Conservation (phyloP, 2,797 vertebrate genomes). For the Acanthiza pusilla region DNA sequence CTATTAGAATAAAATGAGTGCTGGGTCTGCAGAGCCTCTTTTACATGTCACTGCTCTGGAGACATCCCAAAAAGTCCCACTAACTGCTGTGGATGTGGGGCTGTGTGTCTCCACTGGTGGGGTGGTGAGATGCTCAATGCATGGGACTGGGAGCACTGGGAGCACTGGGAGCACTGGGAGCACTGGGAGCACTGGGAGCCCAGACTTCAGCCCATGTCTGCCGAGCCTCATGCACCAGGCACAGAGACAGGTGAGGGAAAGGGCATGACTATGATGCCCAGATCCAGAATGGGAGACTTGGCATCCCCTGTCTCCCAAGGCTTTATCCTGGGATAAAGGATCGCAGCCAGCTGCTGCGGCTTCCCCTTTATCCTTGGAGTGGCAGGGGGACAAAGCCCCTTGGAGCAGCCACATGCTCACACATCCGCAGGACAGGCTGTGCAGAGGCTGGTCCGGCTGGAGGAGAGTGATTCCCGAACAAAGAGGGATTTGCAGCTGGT, state of each 20-base stretch:
- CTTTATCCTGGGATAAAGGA: background rate
- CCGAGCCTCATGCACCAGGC: background rate
- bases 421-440: background rate
- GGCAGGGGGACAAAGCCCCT: background rate
- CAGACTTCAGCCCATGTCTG: background rate
- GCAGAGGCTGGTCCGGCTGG: background rate
- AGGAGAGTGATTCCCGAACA: background rate
- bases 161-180: background rate
- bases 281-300: rapidly evolving
- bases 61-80: background rate
- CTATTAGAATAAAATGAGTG: background rate
- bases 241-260: background rate
- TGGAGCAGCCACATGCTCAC: background rate
- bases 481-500: constrained; percentile 28
- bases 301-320: background rate
- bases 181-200: background rate
- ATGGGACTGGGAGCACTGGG: background rate
- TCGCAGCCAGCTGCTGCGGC: background rate
- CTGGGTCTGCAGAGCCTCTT: background rate
- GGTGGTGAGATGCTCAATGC: background rate
- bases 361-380: background rate
- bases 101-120: rapidly evolving
- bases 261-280: rapidly evolving
- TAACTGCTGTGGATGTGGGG: background rate
- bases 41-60: rapidly evolving